Percentiles rank a stretch among this genome's conserved stretches.
These are phyloP conservation scores for Burhinus oedicnemus DNA, from an alignment of 2,113 vertebrate species.

Conservation along the genomic window DNA sequence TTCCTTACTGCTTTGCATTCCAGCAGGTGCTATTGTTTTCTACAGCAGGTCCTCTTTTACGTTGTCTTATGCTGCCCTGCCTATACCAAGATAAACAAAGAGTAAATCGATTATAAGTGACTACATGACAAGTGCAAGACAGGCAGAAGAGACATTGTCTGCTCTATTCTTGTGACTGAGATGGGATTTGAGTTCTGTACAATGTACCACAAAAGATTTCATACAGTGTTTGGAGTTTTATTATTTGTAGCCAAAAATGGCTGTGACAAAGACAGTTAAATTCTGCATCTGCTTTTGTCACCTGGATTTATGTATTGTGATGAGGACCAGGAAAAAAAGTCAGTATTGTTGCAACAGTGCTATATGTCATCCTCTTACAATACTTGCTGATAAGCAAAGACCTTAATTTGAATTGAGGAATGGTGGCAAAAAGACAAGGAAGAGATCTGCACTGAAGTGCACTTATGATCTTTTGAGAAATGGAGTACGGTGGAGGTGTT, in stretches of 20 bases:
- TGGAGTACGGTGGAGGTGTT: not conserved
- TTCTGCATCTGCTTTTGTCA: not conserved
- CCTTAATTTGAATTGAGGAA: not conserved
- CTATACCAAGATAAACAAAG: not conserved
- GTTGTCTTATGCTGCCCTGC: not conserved
- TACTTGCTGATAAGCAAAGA: not conserved
- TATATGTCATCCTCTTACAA: not conserved
- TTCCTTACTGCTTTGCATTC: not conserved
- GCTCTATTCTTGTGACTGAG: not conserved
- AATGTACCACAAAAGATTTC: not conserved
- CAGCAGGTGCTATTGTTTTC: not conserved
- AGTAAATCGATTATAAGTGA: not conserved
- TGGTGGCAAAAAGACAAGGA: not conserved
- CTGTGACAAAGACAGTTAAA: not conserved
- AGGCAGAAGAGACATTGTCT: not conserved
- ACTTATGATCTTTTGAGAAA: not conserved
- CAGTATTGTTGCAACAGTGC: not conserved
- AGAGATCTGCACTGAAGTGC: not conserved
- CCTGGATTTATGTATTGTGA: not conserved
- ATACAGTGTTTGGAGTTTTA: not conserved
- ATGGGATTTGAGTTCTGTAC: not conserved
- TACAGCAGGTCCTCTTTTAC: not conserved
- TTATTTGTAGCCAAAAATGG: not conserved
- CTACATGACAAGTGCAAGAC: not conserved
- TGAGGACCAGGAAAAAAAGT: not conserved